phyloP scores from a whole-genome alignment of 2,888 invertebrate genomes.

The Hypolimnas misippus region DNA sequence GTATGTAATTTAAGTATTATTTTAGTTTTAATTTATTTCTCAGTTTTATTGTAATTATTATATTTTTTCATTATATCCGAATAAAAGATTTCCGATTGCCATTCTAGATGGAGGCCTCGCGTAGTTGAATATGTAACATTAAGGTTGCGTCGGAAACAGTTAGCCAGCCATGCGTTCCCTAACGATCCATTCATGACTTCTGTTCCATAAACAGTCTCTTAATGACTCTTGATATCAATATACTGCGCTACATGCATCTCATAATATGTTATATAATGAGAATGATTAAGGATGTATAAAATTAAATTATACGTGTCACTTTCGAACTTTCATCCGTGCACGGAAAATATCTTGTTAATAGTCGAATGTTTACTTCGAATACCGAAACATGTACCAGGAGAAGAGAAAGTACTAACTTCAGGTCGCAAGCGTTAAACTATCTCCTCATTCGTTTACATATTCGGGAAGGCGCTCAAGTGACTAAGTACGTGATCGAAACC shows the following conservation, averaged over 20 bases:
- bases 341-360: constrained; percentile 15
- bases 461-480: constrained; percentile 27
- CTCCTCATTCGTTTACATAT: constrained; percentile 41
- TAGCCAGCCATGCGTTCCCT: constrained; percentile 58
- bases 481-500: constrained; percentile 62
- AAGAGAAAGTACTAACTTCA: constrained; percentile 61
- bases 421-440: constrained; percentile 54
- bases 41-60: constrained; percentile 2
- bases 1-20: too few relatives aligned
- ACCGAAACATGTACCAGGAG: constrained; percentile 19
- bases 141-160: constrained; percentile 59
- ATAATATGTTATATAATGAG: constrained; percentile 25
- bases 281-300: constrained; percentile 9
- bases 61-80: constrained; percentile 20
- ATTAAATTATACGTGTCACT: constrained; percentile 14
- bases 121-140: constrained; percentile 25
- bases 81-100: constrained; percentile 36
- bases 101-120: constrained; percentile 28
- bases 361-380: constrained; percentile 16
- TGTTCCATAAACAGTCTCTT: constrained; percentile 26
- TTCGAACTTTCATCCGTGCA: constrained; percentile 15
- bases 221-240: constrained; percentile 32
- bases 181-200: constrained; percentile 67
- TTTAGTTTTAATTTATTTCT: background rate
- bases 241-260: constrained; percentile 19